A percentile compares a stretch with the other conserved stretches of the same genome.
Conservation (phyloP, 2,113 vertebrate species). For the Tiliqua scincoides region DNA sequence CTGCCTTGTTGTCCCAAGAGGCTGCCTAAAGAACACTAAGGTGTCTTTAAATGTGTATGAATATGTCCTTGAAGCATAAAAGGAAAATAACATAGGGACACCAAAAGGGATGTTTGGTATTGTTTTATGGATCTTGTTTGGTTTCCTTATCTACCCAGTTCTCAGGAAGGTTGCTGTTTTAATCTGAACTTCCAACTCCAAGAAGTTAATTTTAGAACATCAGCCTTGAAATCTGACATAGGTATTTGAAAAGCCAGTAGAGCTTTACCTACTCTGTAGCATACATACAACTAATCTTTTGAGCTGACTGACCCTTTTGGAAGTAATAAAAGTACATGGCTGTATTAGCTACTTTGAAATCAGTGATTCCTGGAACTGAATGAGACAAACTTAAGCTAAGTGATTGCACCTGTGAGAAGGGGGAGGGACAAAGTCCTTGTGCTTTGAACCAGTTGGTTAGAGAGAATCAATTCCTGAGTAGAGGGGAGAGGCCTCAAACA, state of each 20-base stretch:
- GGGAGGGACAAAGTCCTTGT: constrained; percentile 55
- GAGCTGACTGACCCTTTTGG: constrained; percentile 24
- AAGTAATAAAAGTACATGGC: constrained; percentile 28
- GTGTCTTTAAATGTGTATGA: background rate
- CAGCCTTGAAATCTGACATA: background rate
- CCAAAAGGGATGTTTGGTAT: background rate
- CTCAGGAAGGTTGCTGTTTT: background rate
- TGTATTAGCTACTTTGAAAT: background rate
- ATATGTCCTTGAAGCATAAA: background rate
- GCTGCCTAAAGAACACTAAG: no score
- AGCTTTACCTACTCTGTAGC: constrained; percentile 18
- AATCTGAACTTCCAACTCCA: background rate
- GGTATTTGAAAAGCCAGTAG: constrained; percentile 10
- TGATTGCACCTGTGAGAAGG: constrained; percentile 41
- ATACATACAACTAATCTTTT: constrained; percentile 37
- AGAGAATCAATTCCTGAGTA: constrained; percentile 16
- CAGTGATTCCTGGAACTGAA: constrained; percentile 14
- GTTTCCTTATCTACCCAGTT: background rate
- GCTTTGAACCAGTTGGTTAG: constrained; percentile 38
- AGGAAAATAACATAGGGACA: background rate
- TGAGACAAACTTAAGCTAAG: constrained; percentile 48
- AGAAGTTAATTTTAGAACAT: constrained; percentile 28
- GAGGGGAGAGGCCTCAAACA: background rate
- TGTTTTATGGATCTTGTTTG: background rate
- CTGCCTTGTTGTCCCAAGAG: no score